These are phyloP conservation scores for Lasioglossum albipes DNA, from an alignment of 1,140 invertebrate species.

Conservation along the genomic window DNA sequence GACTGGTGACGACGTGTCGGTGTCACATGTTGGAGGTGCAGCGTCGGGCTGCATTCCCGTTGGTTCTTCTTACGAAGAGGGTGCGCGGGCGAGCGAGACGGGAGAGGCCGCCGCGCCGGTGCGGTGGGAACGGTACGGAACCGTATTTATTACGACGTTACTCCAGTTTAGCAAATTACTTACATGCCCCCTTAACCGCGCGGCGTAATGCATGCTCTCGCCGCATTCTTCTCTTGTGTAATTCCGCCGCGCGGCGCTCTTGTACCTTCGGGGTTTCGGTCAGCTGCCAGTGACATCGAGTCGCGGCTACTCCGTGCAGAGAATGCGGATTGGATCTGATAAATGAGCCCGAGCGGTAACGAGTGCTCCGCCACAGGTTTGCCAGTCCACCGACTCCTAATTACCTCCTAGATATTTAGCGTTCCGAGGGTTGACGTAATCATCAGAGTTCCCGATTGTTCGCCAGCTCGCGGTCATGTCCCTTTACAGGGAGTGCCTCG, in stretches of 20 bases:
- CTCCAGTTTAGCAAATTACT: conserved; percentile 67
- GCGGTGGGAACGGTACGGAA: conserved; percentile 44
- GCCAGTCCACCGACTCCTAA: conserved; percentile 19
- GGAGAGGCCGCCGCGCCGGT: too few species aligned
- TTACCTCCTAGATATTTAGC: neutral
- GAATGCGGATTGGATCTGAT: conserved; percentile 47
- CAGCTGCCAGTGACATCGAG: conserved; percentile 28
- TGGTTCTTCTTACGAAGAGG: conserved; percentile 50
- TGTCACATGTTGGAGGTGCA: conserved; percentile 55
- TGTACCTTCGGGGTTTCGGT: conserved; percentile 12
- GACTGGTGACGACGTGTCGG: conserved; percentile 18
- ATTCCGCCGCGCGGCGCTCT: conserved; percentile 38
- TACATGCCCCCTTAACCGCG: conserved; percentile 62
- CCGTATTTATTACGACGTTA: conserved; percentile 62
- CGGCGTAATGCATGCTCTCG: conserved; percentile 55
- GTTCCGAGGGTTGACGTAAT: neutral
- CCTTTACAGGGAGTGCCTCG: too few species aligned
- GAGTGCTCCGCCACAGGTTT: neutral
- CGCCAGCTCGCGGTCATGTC: too few species aligned
- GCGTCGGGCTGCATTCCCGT: conserved; percentile 47
- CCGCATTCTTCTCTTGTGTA: conserved; percentile 59
- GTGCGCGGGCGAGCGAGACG: conserved; percentile 14
- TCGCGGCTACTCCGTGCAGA: conserved; percentile 35
- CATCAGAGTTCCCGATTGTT: neutral
- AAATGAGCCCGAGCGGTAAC: conserved; percentile 28